Percentiles rank a stretch among this genome's conserved stretches.
Conservation (phyloP, 2,888 invertebrate genomes). For the Chaetoderma sp. region DNA sequence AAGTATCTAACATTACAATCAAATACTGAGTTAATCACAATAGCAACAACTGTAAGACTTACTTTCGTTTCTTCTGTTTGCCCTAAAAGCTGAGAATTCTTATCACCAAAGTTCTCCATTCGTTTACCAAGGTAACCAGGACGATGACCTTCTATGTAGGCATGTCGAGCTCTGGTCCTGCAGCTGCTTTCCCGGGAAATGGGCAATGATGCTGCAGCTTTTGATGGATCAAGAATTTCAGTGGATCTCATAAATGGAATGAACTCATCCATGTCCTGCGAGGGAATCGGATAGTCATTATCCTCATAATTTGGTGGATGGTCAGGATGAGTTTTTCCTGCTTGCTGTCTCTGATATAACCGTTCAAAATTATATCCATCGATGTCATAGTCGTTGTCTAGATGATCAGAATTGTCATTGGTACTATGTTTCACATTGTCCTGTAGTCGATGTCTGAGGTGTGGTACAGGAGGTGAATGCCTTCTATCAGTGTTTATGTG, state of each 20-base stretch:
- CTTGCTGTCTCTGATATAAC: slow-evolving; percentile 17
- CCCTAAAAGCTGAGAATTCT: background rate
- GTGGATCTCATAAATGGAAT: slow-evolving; percentile 64
- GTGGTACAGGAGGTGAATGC: slow-evolving; percentile 55
- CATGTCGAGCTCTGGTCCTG: slow-evolving; percentile 56
- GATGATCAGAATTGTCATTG: background rate
- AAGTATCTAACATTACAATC: too few species aligned
- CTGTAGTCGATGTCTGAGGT: slow-evolving; percentile 45
- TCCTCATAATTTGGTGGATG: slow-evolving; percentile 41
- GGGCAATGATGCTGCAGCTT: slow-evolving; percentile 59
- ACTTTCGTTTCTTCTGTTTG: background rate
- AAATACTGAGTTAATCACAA: too few species aligned
- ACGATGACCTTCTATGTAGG: slow-evolving; percentile 58
- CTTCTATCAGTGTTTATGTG: too few species aligned
- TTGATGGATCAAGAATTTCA: slow-evolving; percentile 64
- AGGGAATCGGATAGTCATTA: slow-evolving; percentile 38
- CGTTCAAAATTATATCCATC: slow-evolving; percentile 20
- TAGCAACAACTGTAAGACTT: too few species aligned
- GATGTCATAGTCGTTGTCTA: slow-evolving; percentile 7
- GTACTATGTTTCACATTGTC: slow-evolving; percentile 4
- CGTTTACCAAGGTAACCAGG: slow-evolving; percentile 63
- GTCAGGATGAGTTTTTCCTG: background rate
- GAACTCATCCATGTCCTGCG: slow-evolving; percentile 51
- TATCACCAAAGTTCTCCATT: slow-evolving; percentile 43
- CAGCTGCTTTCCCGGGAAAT: slow-evolving; percentile 63